A percentile compares a stretch with the other conserved stretches of the same genome.
Conservation (phyloP, 2,797 vertebrate species). For the Enteromius mattozi region DNA sequence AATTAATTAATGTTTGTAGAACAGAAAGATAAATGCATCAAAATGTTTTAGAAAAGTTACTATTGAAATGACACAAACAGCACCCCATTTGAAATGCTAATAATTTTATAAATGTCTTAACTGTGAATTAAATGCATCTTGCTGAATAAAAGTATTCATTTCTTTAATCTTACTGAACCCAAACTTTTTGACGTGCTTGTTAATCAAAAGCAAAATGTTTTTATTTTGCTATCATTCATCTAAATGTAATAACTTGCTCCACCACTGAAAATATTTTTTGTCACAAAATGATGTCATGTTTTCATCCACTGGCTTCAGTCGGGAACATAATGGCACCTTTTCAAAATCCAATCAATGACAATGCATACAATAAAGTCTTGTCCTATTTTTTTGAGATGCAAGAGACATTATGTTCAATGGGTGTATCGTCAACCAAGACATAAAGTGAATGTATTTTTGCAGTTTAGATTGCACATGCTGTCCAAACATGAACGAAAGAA, state of each 20-base stretch:
- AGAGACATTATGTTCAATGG: background rate
- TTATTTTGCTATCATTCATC: background rate
- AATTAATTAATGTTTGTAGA: background rate
- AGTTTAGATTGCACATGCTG: background rate
- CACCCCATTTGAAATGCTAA: background rate
- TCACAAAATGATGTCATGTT: background rate
- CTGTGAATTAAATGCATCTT: background rate
- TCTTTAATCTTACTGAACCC: background rate
- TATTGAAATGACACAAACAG: too few species aligned
- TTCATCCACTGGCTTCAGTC: background rate
- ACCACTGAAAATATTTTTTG: background rate
- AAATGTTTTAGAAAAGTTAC: background rate
- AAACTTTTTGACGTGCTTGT: background rate
- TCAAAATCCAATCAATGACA: background rate
- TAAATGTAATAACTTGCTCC: background rate
- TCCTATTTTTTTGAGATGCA: background rate
- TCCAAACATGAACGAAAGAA: constrained; percentile 5
- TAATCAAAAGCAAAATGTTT: background rate
- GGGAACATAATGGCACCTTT: background rate
- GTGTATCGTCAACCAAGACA: background rate
- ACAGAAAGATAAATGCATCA: constrained; percentile 1
- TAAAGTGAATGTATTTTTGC: background rate
- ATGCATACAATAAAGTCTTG: background rate
- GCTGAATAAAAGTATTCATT: too few species aligned
- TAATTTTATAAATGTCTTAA: background rate